Evolutionary conservation across 2,797 vertebrate species (phyloP), one percentile per base, ranked within the genome.

Genomic region (Anomalospiza imberbis): DNA sequence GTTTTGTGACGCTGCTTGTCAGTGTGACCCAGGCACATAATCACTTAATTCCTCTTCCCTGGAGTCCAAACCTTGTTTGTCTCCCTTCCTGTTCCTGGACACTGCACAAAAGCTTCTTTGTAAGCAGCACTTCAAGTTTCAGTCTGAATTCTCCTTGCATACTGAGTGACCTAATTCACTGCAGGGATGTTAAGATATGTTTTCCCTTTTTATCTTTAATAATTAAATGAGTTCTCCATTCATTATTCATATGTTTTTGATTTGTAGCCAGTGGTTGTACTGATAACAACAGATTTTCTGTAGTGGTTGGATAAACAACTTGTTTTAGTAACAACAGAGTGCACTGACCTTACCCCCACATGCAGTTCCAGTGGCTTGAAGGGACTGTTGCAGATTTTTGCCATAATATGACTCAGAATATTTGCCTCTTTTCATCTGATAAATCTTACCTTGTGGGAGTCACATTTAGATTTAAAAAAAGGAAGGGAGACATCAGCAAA

Each of bases 201-300:
- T 82, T 80, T 89, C 1, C 0, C 48, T 89, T 93, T 95, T 95
- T 77, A 95, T 91, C 72, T 93, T 95, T 58, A 97, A 96, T 95
- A 93, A 96, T 95, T 96, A 91, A 96, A 75, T 85, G 28, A 73
- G 72, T 88, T 94, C 15, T 2, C 54, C 48, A 92, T 97, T 96
- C 78, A 95, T 97, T 97, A 96, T 96, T 96, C 72, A 94, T 89
- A 40, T 61, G 54, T 66, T 82, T 94, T 93, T 94, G 89, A 93
- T 96, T 95, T 91, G 70, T 91, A 89, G 88, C 75, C 85, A 89
- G 89, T 88, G 80, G 66, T 71, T 93, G 57, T 67, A 91, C 83
- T 74, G 54, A 67, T 92, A 95, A 91, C 79, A 95, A 91, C 84
- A 89, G 86, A 77, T 81, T 94, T 96, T 90, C 72, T 92, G 62